Conservation (phyloP, 2,888 invertebrate species). For the Drosophila suboccidentalis region DNA sequence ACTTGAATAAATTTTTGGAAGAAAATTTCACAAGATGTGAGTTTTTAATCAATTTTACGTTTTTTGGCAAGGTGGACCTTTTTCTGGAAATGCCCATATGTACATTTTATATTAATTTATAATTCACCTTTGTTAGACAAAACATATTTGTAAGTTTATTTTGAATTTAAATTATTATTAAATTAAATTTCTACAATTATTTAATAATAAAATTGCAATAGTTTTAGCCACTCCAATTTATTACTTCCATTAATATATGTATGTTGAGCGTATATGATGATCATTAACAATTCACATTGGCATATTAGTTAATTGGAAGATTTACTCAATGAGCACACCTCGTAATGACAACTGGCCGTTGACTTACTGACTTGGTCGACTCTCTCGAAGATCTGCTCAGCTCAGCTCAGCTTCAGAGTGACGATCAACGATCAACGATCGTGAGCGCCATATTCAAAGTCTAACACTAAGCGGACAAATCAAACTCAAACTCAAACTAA, state of each 20-base stretch:
- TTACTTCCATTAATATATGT: not conserved
- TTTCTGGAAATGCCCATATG: too few species aligned
- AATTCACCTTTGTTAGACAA: not conserved
- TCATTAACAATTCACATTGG: slow-evolving; percentile 4
- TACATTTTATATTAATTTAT: too few species aligned
- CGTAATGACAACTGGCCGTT: slow-evolving; percentile 27
- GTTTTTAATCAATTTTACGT: too few species aligned
- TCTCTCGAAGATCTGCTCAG: slow-evolving; percentile 24
- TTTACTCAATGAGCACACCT: slow-evolving; percentile 42
- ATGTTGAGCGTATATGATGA: not conserved
- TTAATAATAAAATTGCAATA: not conserved
- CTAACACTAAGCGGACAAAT: slow-evolving; percentile 39
- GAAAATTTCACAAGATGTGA: too few species aligned
- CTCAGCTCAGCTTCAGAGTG: slow-evolving; percentile 2
- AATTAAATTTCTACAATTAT: too few species aligned
- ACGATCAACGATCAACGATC: slow-evolving; percentile 24
- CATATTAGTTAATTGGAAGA: slow-evolving; percentile 16
- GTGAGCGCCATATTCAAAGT: slow-evolving; percentile 76
- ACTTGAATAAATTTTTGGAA: too few species aligned
- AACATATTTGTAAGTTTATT: too few species aligned
- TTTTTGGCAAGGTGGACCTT: too few species aligned
- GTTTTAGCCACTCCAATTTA: too few species aligned
- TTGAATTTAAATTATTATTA: too few species aligned
- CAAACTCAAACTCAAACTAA: not conserved
- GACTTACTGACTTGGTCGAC: slow-evolving; percentile 24